A percentile compares a stretch with the other conserved stretches of the same genome.
These are phyloP conservation scores for Micrasema minimum DNA, from an alignment of 1,140 invertebrate genomes.

Conservation along the genomic window DNA sequence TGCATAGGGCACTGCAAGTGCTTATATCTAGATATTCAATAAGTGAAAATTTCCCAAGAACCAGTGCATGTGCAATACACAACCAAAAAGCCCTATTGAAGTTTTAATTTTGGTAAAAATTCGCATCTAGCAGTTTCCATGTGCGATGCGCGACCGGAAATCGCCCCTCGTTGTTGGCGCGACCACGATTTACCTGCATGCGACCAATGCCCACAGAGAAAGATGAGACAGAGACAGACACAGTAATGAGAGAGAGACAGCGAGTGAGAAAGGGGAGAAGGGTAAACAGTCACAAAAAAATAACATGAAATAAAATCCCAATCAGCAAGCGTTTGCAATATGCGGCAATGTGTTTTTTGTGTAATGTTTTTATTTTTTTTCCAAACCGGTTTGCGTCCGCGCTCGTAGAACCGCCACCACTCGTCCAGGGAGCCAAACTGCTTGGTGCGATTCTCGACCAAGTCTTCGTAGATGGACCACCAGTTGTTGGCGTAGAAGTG, in stretches of 20 bases:
- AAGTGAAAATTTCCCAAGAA: too few relatives aligned
- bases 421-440: slow-evolving; percentile 65
- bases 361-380: slow-evolving; percentile 22
- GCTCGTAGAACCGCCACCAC: slow-evolving; percentile 65
- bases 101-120: too few relatives aligned
- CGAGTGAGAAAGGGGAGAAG: slow-evolving; percentile 3
- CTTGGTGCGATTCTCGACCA: slow-evolving; percentile 61
- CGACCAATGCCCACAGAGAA: slow-evolving; percentile 24
- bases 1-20: too few relatives aligned
- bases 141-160: too few relatives aligned
- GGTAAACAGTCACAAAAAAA: slow-evolving; percentile 16
- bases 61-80: too few relatives aligned
- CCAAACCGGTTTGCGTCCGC: slow-evolving; percentile 31
- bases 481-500: slow-evolving; percentile 67
- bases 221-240: slow-evolving; percentile 12
- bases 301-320: slow-evolving; percentile 27
- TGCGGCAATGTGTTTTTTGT: slow-evolving; percentile 33
- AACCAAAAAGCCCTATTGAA: too few relatives aligned
- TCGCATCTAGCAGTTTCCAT: too few relatives aligned
- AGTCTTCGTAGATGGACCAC: slow-evolving; percentile 66
- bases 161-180: neutral
- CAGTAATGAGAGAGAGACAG: slow-evolving; percentile 8
- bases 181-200: slow-evolving; percentile 33
- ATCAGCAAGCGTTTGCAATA: slow-evolving; percentile 37
- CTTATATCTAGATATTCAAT: too few relatives aligned